These are phyloP conservation scores for Campoplex nolae DNA, from an alignment of 2,888 invertebrate species.

Conservation along the genomic window DNA sequence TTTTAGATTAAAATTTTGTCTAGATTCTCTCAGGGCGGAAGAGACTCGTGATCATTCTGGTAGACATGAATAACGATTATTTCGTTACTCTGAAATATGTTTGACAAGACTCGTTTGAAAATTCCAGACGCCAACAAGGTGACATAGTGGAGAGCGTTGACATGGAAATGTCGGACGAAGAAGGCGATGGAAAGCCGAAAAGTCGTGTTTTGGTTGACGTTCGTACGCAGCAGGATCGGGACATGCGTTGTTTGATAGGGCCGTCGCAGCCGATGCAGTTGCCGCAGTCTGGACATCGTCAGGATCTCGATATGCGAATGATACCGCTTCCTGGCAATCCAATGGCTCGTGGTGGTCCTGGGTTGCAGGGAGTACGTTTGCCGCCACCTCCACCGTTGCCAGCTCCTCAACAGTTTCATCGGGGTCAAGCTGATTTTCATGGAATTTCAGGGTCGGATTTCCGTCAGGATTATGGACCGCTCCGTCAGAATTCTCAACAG, in stretches of 20 bases:
- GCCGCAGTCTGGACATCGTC: conserved; percentile 83
- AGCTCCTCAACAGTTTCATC: conserved; percentile 77
- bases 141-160: conserved; percentile 93
- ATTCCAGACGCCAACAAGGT: conserved; percentile 78
- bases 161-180: conserved; percentile 95
- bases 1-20: not conserved
- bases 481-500: conserved; percentile 68
- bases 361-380: conserved; percentile 74
- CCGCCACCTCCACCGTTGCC: conserved; percentile 75
- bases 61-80: not conserved
- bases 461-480: conserved; percentile 72
- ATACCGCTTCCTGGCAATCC: conserved; percentile 77
- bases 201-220: conserved; percentile 80
- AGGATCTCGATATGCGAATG: conserved; percentile 83
- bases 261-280: conserved; percentile 70
- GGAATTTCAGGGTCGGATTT: conserved; percentile 74
- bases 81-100: not conserved
- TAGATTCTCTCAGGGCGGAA: not conserved
- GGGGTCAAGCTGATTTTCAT: conserved; percentile 72
- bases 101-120: not conserved
- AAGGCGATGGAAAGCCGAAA: conserved; percentile 83
- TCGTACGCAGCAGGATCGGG: conserved; percentile 81
- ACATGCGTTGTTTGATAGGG: conserved; percentile 76
- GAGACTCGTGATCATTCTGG: not conserved
- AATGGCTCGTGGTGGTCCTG: conserved; percentile 71